phyloP scores from a whole-genome alignment of 2,113 vertebrate species.

The Nesoenas mayeri region DNA sequence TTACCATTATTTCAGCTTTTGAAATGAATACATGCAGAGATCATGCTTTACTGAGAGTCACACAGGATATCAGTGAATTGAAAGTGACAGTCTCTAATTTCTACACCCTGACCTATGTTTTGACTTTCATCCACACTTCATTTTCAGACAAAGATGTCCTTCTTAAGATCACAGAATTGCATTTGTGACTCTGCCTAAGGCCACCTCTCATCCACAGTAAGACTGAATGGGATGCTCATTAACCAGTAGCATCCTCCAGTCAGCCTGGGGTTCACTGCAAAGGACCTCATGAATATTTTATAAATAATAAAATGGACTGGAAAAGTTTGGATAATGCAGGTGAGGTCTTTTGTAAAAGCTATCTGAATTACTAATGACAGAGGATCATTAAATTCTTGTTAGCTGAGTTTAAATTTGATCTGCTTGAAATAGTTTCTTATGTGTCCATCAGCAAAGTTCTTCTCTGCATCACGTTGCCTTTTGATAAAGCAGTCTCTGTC shows the following conservation, averaged over 20 bases:
- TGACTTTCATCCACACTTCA: neutral
- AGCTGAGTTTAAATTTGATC: constrained; percentile 3
- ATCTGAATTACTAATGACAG: constrained; percentile 2
- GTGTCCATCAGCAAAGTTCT: neutral
- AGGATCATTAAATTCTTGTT: neutral
- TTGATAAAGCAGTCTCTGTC: neutral
- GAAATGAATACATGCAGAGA: neutral
- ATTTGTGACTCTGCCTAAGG: neutral
- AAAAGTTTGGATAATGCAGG: neutral
- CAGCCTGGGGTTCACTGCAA: neutral
- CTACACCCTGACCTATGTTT: neutral
- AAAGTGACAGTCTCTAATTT: neutral
- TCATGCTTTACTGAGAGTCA: neutral
- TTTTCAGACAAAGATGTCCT: neutral
- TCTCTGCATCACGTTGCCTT: neutral
- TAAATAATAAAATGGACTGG: constrained; percentile 7
- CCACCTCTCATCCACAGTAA: neutral
- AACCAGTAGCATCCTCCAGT: neutral
- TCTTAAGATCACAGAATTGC: constrained; percentile 15
- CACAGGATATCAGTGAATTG: neutral
- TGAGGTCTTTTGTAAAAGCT: neutral
- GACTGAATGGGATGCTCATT: neutral
- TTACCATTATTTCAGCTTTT: constrained; percentile 12
- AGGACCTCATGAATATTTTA: constrained; percentile 5
- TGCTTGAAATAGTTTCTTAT: neutral